phyloP scores from a whole-genome alignment of 2,113 vertebrate genomes.

The Shinisaurus crocodilurus region DNA sequence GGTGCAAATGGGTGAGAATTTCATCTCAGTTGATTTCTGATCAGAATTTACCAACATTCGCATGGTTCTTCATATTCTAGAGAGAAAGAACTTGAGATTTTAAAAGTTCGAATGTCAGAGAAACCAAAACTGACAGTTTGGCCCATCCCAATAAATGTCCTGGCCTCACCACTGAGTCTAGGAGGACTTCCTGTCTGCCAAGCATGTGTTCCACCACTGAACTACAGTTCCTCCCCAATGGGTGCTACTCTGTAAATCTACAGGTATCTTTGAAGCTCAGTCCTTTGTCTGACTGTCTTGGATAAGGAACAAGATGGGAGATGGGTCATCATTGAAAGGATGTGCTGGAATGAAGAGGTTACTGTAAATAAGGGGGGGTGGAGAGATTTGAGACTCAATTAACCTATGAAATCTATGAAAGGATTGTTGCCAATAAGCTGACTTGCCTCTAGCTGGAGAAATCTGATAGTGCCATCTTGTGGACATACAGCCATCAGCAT shows the following conservation, averaged over 20 bases:
- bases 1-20: too few species aligned
- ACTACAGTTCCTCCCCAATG: background rate
- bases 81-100: too few species aligned
- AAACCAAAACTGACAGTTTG: too few species aligned
- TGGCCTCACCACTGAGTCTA: too few species aligned
- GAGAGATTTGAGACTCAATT: background rate
- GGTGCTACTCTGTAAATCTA: background rate
- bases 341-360: background rate
- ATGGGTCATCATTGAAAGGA: background rate
- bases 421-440: conserved; percentile 5
- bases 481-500: conserved; percentile 23
- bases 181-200: too few species aligned
- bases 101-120: too few species aligned
- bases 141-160: too few species aligned
- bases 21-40: too few species aligned
- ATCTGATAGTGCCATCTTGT: conserved; percentile 77
- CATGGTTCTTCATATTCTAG: too few species aligned
- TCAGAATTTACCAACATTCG: too few species aligned
- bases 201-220: too few species aligned
- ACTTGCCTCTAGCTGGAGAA: conserved; percentile 55
- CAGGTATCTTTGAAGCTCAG: background rate
- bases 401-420: too few species aligned
- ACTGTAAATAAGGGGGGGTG: background rate
- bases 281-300: background rate
- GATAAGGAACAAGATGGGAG: background rate